Conservation (phyloP, 1,140 invertebrate species). For the Ceratosolen solmsi region DNA sequence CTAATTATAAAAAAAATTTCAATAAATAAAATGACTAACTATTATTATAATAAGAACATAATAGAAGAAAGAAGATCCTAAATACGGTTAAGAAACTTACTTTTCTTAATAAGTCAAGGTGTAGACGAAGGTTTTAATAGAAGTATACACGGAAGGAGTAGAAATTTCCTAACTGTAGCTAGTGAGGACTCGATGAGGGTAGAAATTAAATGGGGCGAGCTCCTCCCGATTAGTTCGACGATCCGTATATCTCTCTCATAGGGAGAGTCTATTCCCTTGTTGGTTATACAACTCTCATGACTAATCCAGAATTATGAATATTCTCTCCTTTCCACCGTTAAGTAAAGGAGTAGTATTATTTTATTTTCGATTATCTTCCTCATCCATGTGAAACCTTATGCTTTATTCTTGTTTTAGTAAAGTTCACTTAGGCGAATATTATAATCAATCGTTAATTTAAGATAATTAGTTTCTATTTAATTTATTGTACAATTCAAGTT, state of each 20-base stretch:
- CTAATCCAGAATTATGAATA: constrained; percentile 63
- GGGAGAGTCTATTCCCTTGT: constrained; percentile 46
- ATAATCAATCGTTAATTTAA: background rate
- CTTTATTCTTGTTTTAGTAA: too few relatives aligned
- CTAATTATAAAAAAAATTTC: background rate
- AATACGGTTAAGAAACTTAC: background rate
- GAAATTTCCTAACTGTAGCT: background rate
- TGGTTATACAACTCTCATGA: constrained; percentile 50
- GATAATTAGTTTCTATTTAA: too few relatives aligned
- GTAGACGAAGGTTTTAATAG: constrained; percentile 50
- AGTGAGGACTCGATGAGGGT: constrained; percentile 24
- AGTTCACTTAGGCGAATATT: background rate
- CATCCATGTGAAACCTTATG: background rate
- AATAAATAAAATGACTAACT: background rate
- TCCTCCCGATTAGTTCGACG: constrained; percentile 58
- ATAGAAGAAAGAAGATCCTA: background rate
- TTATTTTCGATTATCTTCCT: constrained; percentile 2
- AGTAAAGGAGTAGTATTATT: background rate
- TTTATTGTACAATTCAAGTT: too few relatives aligned
- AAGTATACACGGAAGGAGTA: constrained; percentile 39
- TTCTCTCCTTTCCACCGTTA: constrained; percentile 53
- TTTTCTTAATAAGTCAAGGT: background rate
- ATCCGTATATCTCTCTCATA: constrained; percentile 47
- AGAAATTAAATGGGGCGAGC: constrained; percentile 55
- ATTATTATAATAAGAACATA: background rate